Conservation (phyloP, 2,888 invertebrate species). For the Phortica okadai region DNA sequence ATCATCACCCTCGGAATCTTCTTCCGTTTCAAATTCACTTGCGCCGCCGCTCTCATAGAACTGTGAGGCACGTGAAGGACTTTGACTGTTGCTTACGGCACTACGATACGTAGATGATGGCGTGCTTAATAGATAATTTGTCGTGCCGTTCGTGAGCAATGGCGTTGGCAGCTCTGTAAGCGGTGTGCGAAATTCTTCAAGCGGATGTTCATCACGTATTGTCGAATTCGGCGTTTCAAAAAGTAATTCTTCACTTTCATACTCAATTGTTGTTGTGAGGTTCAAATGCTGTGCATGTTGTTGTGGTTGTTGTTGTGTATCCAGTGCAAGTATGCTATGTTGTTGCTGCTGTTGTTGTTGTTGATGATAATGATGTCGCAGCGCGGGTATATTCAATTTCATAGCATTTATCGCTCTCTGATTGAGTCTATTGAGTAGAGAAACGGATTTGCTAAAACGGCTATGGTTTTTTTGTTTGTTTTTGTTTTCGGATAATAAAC, state of each 20-base stretch:
- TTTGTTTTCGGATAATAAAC: constrained; percentile 38
- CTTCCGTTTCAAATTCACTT: constrained; percentile 55
- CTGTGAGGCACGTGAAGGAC: constrained; percentile 56
- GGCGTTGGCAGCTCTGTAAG: constrained; percentile 69
- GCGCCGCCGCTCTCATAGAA: constrained; percentile 62
- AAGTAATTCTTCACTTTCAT: constrained; percentile 64
- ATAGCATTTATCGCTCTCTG: constrained; percentile 75
- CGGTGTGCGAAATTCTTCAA: constrained; percentile 74
- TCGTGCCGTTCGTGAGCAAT: constrained; percentile 27
- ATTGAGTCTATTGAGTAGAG: constrained; percentile 77
- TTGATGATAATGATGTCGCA: constrained; percentile 56
- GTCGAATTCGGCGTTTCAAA: constrained; percentile 75
- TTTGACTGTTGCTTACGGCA: constrained; percentile 54
- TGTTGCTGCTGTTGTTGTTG: constrained; percentile 23
- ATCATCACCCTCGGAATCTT: constrained; percentile 59
- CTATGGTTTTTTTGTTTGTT: constrained; percentile 50
- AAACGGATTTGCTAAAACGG: constrained; percentile 77
- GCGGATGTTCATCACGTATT: constrained; percentile 56
- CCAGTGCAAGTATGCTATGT: constrained; percentile 13
- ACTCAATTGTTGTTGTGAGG: constrained; percentile 58
- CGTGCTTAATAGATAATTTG: constrained; percentile 55
- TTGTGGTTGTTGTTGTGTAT: constrained; percentile 34
- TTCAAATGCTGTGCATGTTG: constrained; percentile 34
- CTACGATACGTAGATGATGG: constrained; percentile 62
- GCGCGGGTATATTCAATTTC: constrained; percentile 74